Conservation (phyloP, 2,888 invertebrate genomes). For the Catotricha subobsoleta region DNA sequence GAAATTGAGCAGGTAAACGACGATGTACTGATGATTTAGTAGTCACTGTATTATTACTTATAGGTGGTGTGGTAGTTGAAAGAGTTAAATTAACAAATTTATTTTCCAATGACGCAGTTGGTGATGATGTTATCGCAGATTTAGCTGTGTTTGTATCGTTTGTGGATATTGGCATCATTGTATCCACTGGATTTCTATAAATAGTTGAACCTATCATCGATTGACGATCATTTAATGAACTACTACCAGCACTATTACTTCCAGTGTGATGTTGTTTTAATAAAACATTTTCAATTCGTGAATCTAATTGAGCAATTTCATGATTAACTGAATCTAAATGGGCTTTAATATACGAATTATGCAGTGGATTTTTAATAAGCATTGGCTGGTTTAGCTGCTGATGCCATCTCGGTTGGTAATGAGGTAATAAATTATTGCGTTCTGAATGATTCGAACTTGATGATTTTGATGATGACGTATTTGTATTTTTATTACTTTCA, state of each 20-base stretch:
- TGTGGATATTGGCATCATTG: neutral
- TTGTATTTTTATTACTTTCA: neutral
- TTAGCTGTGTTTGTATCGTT: neutral
- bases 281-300: constrained; percentile 41
- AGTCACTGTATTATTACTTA: constrained; percentile 1
- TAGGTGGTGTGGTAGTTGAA: constrained; percentile 3
- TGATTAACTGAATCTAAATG: constrained; percentile 31
- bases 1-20: constrained; percentile 13
- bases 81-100: constrained; percentile 11
- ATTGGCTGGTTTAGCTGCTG: neutral
- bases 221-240: constrained; percentile 1
- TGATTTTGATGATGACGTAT: constrained; percentile 1
- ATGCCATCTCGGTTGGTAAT: constrained; percentile 1
- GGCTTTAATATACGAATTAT: constrained; percentile 19
- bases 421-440: constrained; percentile 11
- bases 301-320: constrained; percentile 36
- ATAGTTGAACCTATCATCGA: constrained; percentile 5
- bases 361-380: constrained; percentile 16
- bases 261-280: constrained; percentile 18
- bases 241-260: neutral
- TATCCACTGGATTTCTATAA: constrained; percentile 9
- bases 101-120: constrained; percentile 13
- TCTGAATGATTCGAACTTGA: constrained; percentile 1
- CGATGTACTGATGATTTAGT: constrained; percentile 16
- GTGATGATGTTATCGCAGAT: constrained; percentile 8